Conservation (phyloP, 2,113 vertebrate genomes). For the Paramisgurnus dabryanus region DNA sequence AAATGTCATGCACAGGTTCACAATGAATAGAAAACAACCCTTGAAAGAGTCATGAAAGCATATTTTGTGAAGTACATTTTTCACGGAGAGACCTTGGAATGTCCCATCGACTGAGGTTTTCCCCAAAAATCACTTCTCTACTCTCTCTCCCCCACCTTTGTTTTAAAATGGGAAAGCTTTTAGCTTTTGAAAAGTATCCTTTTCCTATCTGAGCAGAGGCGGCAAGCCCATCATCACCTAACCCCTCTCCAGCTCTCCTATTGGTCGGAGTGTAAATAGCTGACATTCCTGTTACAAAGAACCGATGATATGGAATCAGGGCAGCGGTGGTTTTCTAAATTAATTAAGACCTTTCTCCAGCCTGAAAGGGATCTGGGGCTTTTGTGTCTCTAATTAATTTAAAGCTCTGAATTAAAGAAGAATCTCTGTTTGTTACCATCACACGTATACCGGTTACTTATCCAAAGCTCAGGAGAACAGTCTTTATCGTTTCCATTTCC, state of each 20-base stretch:
- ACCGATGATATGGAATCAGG: conserved; percentile 71
- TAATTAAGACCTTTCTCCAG: conserved; percentile 75
- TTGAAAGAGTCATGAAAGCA: conserved; percentile 1
- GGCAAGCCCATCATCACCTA: conserved; percentile 79
- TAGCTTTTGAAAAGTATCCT: conserved; percentile 83
- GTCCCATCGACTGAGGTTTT: conserved; percentile 66
- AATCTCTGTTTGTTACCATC: conserved; percentile 68
- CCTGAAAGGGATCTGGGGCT: conserved; percentile 52
- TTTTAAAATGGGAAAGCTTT: conserved; percentile 79
- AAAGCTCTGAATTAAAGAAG: conserved; percentile 46
- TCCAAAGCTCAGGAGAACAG: conserved; percentile 53
- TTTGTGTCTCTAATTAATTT: conserved; percentile 63
- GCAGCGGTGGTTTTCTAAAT: conserved; percentile 73
- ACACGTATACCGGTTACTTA: conserved; percentile 67
- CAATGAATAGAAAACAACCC: not conserved
- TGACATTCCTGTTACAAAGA: conserved; percentile 81
- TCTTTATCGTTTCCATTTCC: conserved; percentile 55
- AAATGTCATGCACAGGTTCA: not conserved
- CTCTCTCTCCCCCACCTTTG: conserved; percentile 68
- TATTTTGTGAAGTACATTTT: conserved; percentile 46
- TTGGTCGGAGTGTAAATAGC: conserved; percentile 75
- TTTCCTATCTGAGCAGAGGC: conserved; percentile 72
- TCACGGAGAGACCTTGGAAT: conserved; percentile 64
- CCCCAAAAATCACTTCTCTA: conserved; percentile 68
- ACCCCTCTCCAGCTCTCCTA: conserved; percentile 57